phyloP scores from a whole-genome alignment of 2,113 vertebrate genomes.

The Nipponia nippon region DNA sequence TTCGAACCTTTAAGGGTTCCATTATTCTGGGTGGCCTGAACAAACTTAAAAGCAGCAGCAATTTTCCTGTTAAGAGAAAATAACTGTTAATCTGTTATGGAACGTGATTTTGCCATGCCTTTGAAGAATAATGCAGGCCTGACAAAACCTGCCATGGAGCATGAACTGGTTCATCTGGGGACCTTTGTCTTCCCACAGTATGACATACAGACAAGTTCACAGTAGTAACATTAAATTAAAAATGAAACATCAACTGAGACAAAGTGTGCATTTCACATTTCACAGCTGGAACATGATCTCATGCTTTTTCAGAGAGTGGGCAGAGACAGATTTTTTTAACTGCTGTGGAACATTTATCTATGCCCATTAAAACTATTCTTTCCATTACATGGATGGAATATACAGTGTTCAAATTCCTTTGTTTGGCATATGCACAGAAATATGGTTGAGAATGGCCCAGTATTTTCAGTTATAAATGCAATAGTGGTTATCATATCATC shows the following conservation, averaged over 20 bases:
- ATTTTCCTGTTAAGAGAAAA: constrained; percentile 87
- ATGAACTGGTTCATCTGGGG: not conserved
- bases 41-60: constrained; percentile 95
- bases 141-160: not conserved
- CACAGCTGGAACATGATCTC: not conserved
- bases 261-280: not conserved
- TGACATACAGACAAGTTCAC: not conserved
- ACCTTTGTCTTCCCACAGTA: not conserved
- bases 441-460: not conserved
- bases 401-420: not conserved
- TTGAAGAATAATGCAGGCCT: not conserved
- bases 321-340: not conserved
- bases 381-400: not conserved
- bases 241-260: not conserved
- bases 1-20: constrained; percentile 93
- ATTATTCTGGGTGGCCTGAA: constrained; percentile 92
- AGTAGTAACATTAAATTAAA: not conserved
- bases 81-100: not conserved
- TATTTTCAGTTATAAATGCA: not conserved
- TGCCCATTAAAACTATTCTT: not conserved
- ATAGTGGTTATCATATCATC: not conserved
- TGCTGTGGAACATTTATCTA: not conserved
- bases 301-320: not conserved
- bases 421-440: not conserved
- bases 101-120: not conserved